phyloP scores from a whole-genome alignment of 2,113 vertebrate species.

The Aviceda subcristata region DNA sequence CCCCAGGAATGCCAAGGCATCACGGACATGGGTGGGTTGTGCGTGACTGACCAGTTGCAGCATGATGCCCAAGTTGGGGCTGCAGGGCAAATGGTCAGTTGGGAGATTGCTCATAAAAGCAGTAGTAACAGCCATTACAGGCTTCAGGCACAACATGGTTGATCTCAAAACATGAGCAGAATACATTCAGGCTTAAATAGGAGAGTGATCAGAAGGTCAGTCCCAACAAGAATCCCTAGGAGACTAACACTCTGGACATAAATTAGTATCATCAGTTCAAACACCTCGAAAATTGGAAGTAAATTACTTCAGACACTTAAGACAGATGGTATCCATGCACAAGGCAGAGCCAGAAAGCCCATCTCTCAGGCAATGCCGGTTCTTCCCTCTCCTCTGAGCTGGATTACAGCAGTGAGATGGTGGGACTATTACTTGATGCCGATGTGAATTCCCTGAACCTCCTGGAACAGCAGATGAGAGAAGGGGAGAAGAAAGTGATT shows the following conservation, averaged over 20 bases:
- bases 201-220: not conserved
- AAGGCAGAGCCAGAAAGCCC: not conserved
- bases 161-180: not conserved
- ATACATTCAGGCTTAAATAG: conserved; percentile 3
- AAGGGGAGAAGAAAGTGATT: not conserved
- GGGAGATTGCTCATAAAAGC: not conserved
- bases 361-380: not conserved
- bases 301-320: conserved; percentile 29
- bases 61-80: not conserved
- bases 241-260: not conserved
- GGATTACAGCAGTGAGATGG: not conserved
- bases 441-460: not conserved
- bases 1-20: not conserved
- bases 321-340: not conserved
- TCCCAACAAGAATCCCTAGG: not conserved
- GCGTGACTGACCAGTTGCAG: accelerated
- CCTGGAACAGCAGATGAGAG: not conserved
- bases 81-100: not conserved
- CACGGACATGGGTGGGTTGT: accelerated
- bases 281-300: conserved; percentile 33
- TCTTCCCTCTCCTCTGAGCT: not conserved
- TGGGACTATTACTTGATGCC: not conserved
- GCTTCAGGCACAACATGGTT: not conserved
- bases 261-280: conserved; percentile 40
- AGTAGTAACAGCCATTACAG: not conserved